phyloP scores from a whole-genome alignment of 2,888 invertebrate genomes.

The Leptopilina drosophilae region DNA sequence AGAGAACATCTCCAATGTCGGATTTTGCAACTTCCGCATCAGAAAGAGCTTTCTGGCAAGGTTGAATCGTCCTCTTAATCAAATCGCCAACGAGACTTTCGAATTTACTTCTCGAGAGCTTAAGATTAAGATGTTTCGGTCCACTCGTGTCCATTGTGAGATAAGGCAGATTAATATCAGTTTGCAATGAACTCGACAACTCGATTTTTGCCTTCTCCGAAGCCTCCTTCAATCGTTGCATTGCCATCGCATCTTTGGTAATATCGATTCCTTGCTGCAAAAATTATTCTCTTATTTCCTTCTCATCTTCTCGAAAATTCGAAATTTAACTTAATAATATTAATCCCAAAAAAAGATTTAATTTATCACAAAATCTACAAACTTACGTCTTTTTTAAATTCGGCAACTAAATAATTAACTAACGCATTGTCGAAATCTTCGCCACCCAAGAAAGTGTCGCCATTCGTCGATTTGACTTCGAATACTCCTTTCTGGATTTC shows the following conservation, averaged over 20 bases:
- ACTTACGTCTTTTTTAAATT: slow-evolving; percentile 43
- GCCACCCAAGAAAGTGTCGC: slow-evolving; percentile 33
- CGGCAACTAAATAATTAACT: slow-evolving; percentile 28
- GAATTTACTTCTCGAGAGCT: slow-evolving; percentile 48
- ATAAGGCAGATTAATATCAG: slow-evolving; percentile 53
- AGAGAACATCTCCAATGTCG: slow-evolving; percentile 81
- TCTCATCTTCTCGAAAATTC: not conserved
- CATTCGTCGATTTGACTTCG: slow-evolving; percentile 42
- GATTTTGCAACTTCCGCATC: slow-evolving; percentile 45
- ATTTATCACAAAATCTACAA: no score
- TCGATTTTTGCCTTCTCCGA: slow-evolving; percentile 56
- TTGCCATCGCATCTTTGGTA: slow-evolving; percentile 49
- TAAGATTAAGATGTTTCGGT: slow-evolving; percentile 53
- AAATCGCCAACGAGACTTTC: slow-evolving; percentile 47
- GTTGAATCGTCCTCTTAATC: slow-evolving; percentile 47
- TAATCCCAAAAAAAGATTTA: no score
- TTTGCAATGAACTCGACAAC: slow-evolving; percentile 46
- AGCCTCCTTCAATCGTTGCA: slow-evolving; percentile 54
- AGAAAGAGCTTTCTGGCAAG: slow-evolving; percentile 45
- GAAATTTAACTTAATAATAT: not conserved
- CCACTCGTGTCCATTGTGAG: slow-evolving; percentile 50
- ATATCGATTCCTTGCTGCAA: slow-evolving; percentile 40
- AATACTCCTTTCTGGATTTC: slow-evolving; percentile 42
- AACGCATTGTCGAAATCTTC: slow-evolving; percentile 41
- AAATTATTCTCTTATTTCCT: not conserved